Evolutionary conservation across 1,140 invertebrate species (phyloP), one percentile per base, ranked within the genome.

Genomic region (Cydia amplana): DNA sequence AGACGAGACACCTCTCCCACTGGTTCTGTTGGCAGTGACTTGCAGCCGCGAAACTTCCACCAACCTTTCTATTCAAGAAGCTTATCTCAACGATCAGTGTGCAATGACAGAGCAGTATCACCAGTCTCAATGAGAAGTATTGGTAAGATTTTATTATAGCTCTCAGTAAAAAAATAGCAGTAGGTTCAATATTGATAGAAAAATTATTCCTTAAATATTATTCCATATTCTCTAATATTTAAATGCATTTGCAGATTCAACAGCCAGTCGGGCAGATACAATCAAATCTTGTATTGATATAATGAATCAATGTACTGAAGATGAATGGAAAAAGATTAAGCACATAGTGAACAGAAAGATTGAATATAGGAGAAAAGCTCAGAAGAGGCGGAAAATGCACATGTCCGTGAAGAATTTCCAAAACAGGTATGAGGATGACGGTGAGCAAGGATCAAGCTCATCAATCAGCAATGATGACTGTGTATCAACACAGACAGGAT

Each of bases 381-480:
- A 84, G 25, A 90, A 88, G 63, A 83, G 82, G 28, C 72, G 85
- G 20, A 87, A 89, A 51, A 67, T 83, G 14, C 81, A 77, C 23
- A 55, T 81, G n/a, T 85, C 85, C 78, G 16, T 86, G 6, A 89
- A 83, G 77, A 74, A 75, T 28, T 77, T 73, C 25, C 78, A 79
- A 74, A 75, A 78, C n/a, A 82, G 83, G 76, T 86, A 81, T 23
- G 81, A 84, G 18, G 81, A 84, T 79, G 88, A 91, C 0, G 86
- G 85, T 23, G 90, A 87, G 23, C 79, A 82, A 78, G 89, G 82
- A 18, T 89, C 85, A 83, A 81, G 87, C 74, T 91, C 89, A 60
- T 87, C 88, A 12, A 76, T 86, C 25, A 88, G 85, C 73, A 87
- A 85, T 86, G 88, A 92, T 85, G 87, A 90, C 78, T 78, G 79